A percentile compares a stretch with the other conserved stretches of the same genome.
Conservation (phyloP, 2,888 invertebrate species). For the Drosophila mercatorum region DNA sequence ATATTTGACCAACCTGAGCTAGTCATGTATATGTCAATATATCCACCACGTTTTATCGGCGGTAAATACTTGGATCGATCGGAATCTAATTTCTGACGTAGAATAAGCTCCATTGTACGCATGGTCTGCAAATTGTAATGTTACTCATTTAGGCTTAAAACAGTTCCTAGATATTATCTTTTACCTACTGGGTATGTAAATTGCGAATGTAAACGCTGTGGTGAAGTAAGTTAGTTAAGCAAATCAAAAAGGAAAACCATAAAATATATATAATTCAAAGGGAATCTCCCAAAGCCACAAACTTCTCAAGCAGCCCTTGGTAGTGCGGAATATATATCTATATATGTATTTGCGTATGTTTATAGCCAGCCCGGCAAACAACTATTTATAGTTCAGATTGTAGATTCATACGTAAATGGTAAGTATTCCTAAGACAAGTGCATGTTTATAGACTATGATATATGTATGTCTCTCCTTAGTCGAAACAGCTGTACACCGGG, state of each 20-base stretch:
- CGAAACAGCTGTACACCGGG: background rate
- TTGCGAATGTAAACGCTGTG: slow-evolving; percentile 23
- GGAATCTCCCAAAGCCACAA: slow-evolving; percentile 20
- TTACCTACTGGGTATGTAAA: slow-evolving; percentile 15
- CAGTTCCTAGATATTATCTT: slow-evolving; percentile 8
- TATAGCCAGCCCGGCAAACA: slow-evolving; percentile 37
- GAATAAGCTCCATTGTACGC: slow-evolving; percentile 91
- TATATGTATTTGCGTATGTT: slow-evolving; percentile 23
- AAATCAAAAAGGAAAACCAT: slow-evolving; percentile 3
- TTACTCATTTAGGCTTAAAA: slow-evolving; percentile 13
- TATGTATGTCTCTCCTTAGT: background rate
- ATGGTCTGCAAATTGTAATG: slow-evolving; percentile 86
- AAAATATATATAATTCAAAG: background rate
- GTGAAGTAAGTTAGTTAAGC: slow-evolving; percentile 14
- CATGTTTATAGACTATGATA: background rate
- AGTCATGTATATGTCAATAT: slow-evolving; percentile 93
- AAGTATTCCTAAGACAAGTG: slow-evolving; percentile 48
- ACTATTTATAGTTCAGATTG: slow-evolving; percentile 66
- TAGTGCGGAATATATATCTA: slow-evolving; percentile 17
- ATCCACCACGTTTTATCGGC: slow-evolving; percentile 92
- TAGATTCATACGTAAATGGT: slow-evolving; percentile 70
- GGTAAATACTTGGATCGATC: slow-evolving; percentile 92
- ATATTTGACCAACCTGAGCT: slow-evolving; percentile 90
- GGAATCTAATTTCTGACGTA: slow-evolving; percentile 90
- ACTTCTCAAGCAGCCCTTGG: slow-evolving; percentile 54